These are phyloP conservation scores for Redunca redunca DNA, from an alignment of 2,113 vertebrate species.

Conservation along the genomic window DNA sequence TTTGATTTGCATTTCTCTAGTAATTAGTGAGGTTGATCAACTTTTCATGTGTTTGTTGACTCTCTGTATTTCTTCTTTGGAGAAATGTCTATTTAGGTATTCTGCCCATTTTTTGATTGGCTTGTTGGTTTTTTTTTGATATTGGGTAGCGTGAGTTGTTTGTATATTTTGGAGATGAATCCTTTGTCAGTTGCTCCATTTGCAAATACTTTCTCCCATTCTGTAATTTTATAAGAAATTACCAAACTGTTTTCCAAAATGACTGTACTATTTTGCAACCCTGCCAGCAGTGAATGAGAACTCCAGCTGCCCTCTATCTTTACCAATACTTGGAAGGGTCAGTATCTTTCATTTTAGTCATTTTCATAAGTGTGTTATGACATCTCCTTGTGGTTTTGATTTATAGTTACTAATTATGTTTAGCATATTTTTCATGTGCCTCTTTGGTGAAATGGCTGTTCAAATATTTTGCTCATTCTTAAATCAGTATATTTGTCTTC, in stretches of 20 bases:
- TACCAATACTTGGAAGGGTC: neutral
- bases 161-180: neutral
- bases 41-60: neutral
- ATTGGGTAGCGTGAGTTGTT: neutral
- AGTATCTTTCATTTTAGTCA: neutral
- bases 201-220: neutral
- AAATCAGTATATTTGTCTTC: neutral
- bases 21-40: neutral
- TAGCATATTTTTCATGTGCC: neutral
- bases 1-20: neutral
- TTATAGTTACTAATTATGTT: neutral
- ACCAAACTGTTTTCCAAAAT: neutral
- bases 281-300: neutral
- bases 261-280: neutral
- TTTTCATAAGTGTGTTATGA: neutral
- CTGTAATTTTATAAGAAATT: neutral
- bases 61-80: neutral
- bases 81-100: neutral
- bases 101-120: neutral
- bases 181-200: neutral
- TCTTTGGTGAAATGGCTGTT: neutral
- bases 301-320: neutral
- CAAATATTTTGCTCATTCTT: neutral
- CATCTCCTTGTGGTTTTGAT: neutral
- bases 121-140: neutral